These are phyloP conservation scores for Platorchestia sp. DNA, from an alignment of 1,140 invertebrate species.

Conservation along the genomic window DNA sequence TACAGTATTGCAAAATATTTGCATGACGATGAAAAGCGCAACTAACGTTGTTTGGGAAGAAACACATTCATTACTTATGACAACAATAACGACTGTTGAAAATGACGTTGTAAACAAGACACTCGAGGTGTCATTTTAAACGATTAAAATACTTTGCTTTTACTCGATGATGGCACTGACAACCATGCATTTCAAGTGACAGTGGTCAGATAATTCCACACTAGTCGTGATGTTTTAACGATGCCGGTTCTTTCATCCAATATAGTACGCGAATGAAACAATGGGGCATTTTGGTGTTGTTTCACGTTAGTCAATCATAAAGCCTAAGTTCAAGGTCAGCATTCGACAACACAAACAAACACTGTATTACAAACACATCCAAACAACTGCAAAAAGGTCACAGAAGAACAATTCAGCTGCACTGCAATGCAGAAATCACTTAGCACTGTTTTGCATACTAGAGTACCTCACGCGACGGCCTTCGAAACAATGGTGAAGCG, in stretches of 20 bases:
- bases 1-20: too few species aligned
- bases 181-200: background rate
- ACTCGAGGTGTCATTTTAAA: background rate
- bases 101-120: background rate
- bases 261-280: background rate
- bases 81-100: too few species aligned
- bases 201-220: background rate
- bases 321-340: background rate
- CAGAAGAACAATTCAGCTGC: background rate
- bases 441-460: background rate
- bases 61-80: too few species aligned
- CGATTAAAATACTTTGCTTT: background rate
- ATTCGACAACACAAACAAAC: background rate
- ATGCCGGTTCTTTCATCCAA: background rate
- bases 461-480: background rate
- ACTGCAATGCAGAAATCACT: too few species aligned
- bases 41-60: too few species aligned
- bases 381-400: background rate
- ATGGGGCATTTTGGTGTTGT: background rate
- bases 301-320: too few species aligned
- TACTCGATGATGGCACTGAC: background rate
- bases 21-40: too few species aligned
- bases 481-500: background rate
- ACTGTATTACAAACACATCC: background rate
- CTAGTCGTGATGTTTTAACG: background rate